Evolutionary conservation across 2,113 vertebrate genomes (phyloP).

Genomic region (Dendropsophus ebraccatus): DNA sequence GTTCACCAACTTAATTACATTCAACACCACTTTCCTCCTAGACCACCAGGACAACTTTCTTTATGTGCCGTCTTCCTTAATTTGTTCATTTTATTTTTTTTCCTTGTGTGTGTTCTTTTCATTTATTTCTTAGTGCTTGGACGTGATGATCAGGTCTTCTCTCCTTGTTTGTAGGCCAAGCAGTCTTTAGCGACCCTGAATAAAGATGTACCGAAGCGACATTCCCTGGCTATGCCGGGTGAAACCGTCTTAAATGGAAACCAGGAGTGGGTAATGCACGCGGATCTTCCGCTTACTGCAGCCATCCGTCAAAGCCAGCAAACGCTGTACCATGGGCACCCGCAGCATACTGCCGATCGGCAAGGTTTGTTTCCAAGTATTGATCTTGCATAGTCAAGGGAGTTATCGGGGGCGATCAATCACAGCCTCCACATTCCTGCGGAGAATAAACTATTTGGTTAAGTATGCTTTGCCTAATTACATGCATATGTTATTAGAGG

Average conservation of each 20-base stretch:
- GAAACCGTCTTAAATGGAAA: constrained; percentile 96
- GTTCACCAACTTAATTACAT: background rate
- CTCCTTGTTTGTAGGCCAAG: constrained; percentile 83
- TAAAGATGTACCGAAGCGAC: constrained; percentile 96
- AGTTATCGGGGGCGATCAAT: background rate
- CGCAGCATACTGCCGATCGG: constrained; percentile 86
- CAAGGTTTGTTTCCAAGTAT: constrained; percentile 79
- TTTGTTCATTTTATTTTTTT: constrained; percentile 26
- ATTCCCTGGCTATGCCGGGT: constrained; percentile 93
- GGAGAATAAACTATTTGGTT: constrained; percentile 17
- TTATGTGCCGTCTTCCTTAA: constrained; percentile 6
- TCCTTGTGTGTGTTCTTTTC: background rate
- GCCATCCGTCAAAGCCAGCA: constrained; percentile 98
- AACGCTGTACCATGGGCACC: constrained; percentile 91
- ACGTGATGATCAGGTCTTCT: constrained; percentile 27
- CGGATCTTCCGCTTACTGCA: constrained; percentile 93
- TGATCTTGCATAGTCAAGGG: background rate
- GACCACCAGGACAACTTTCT: background rate
- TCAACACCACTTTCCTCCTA: constrained; percentile 1
- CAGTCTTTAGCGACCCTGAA: constrained; percentile 96
- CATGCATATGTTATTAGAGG: constrained; percentile 10
- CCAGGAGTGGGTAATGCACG: constrained; percentile 99
- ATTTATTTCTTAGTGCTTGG: background rate
- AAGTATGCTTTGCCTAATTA: constrained; percentile 1
- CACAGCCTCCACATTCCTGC: background rate